These are phyloP conservation scores for Triplophysa tibetana DNA, from an alignment of 2,113 vertebrate genomes.

Conservation along the genomic window DNA sequence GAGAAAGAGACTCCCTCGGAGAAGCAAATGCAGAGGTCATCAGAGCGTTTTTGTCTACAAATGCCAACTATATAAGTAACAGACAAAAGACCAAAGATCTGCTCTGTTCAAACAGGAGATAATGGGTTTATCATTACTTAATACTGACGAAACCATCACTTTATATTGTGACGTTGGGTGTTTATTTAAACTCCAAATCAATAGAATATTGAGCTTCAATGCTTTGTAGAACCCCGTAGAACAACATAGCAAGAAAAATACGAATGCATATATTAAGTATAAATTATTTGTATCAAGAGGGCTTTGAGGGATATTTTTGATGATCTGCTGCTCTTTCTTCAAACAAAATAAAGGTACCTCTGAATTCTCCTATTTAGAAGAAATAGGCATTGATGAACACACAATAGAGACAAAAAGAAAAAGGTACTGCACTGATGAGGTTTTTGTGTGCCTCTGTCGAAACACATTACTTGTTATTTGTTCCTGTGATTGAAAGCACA, in stretches of 20 bases:
- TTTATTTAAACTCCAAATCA: background rate
- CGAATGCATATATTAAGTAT: background rate
- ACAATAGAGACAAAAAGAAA: constrained; percentile 2
- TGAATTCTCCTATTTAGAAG: constrained; percentile 4
- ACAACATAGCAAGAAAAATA: background rate
- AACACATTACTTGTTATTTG: constrained; percentile 1
- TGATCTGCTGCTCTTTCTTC: constrained; percentile 5
- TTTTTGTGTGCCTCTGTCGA: background rate
- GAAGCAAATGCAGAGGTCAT: constrained; percentile 6
- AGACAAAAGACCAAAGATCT: background rate
- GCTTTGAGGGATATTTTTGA: background rate
- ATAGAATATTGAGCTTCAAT: background rate
- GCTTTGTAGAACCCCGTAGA: background rate
- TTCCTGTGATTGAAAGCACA: background rate
- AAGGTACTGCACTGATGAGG: constrained; percentile 21
- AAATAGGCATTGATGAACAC: constrained; percentile 2
- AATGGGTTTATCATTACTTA: background rate
- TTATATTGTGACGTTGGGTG: background rate
- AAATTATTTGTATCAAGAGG: background rate
- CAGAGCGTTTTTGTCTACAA: background rate
- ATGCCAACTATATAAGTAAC: background rate
- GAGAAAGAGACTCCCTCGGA: constrained; percentile 3
- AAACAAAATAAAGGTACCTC: background rate
- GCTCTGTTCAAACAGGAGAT: background rate
- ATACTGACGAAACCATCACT: background rate